Conservation (phyloP, 30 jellyfish, hydroid and myxozoan genomes). For the Catostylus mosaicus region DNA sequence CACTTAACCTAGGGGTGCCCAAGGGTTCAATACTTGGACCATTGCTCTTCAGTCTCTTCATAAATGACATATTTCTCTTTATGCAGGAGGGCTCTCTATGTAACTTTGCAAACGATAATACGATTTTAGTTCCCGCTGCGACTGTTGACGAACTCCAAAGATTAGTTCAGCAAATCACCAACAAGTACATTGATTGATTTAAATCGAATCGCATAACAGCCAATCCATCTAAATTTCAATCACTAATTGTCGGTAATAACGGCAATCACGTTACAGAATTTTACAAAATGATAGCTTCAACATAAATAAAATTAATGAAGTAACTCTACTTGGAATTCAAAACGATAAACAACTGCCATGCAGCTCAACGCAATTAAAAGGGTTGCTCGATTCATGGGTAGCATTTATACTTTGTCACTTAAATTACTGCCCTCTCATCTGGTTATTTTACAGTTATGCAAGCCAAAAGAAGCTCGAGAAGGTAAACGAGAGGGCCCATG, state of each 20-base stretch:
- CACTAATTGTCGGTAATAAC: neutral
- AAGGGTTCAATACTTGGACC: neutral
- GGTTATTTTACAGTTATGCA: too few species aligned
- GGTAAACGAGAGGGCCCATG: too few species aligned
- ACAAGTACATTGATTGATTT: neutral
- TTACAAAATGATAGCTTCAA: neutral
- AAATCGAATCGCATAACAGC: neutral
- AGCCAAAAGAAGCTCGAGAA: too few species aligned
- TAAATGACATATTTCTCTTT: neutral
- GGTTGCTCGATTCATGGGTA: neutral
- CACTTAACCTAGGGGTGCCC: constrained; percentile 1
- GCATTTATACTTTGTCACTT: neutral
- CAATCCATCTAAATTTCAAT: neutral
- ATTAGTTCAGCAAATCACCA: neutral
- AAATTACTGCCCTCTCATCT: too few species aligned
- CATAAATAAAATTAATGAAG: neutral
- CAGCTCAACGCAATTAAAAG: neutral
- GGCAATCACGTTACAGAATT: neutral
- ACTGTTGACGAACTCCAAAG: neutral
- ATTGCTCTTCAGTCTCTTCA: neutral
- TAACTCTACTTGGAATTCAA: neutral
- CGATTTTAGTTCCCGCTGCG: neutral
- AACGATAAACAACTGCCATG: neutral
- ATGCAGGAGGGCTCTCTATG: neutral
- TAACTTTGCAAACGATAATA: constrained; percentile 16